Percentiles rank a stretch among this genome's conserved stretches.
Conservation (phyloP, 2,113 vertebrate species). For the Myrmophylax atrothorax region DNA sequence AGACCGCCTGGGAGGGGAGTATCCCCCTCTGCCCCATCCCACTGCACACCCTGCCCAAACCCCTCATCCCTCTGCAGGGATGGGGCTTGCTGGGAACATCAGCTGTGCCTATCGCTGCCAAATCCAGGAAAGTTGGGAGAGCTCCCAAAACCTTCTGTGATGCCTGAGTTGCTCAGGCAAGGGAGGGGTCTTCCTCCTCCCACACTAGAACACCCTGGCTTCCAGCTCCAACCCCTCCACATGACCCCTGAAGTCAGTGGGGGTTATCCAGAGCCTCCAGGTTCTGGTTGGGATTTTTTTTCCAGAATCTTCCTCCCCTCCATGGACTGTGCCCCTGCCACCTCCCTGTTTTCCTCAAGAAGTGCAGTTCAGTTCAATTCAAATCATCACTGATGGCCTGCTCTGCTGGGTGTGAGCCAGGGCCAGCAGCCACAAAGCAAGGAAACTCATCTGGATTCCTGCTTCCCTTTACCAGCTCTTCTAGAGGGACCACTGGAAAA, state of each 20-base stretch:
- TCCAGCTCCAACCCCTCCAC: neutral
- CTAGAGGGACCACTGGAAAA: neutral
- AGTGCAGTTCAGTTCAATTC: neutral
- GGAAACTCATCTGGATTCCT: neutral
- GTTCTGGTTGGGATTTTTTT: neutral
- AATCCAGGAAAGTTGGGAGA: neutral
- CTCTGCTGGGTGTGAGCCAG: neutral
- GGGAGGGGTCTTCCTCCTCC: conserved; percentile 2
- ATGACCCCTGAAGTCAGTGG: neutral
- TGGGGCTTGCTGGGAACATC: neutral
- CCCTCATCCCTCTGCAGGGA: neutral
- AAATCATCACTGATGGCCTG: accelerated
- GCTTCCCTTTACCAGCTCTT: neutral
- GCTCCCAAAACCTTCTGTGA: neutral
- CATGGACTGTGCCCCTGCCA: neutral
- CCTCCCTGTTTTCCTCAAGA: neutral
- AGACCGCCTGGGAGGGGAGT: neutral
- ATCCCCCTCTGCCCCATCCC: neutral
- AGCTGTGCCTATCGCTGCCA: neutral
- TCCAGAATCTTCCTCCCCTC: neutral
- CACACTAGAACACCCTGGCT: neutral
- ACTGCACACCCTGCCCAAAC: neutral
- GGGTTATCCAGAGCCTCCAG: neutral
- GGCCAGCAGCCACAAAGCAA: neutral
- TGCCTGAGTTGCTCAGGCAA: neutral